A percentile compares a stretch with the other conserved stretches of the same genome.
These are phyloP conservation scores for Panulirus ornatus DNA, from an alignment of 1,140 invertebrate species.

Conservation along the genomic window DNA sequence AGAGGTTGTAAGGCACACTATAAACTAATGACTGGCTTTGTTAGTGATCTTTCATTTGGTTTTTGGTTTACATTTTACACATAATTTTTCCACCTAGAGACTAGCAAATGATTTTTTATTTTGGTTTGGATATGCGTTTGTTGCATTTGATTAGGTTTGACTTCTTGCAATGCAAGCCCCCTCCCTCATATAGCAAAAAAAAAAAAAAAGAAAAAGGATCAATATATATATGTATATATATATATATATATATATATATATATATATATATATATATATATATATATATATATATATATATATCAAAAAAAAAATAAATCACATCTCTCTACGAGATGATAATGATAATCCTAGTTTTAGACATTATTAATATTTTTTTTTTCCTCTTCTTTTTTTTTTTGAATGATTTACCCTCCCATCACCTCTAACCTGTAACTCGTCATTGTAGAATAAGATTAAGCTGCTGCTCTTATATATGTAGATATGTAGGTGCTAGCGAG, in stretches of 20 bases:
- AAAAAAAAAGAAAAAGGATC: too few species aligned
- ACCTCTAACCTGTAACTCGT: constrained; percentile 22
- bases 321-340: not conserved
- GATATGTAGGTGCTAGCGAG: not conserved
- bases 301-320: not conserved
- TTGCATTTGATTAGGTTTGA: constrained; percentile 14
- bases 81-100: constrained; percentile 8
- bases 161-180: constrained; percentile 33
- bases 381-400: not conserved
- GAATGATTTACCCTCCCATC: constrained; percentile 37
- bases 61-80: too few species aligned
- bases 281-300: too few species aligned
- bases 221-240: too few species aligned
- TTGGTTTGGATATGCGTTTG: constrained; percentile 26
- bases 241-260: too few species aligned
- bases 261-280: too few species aligned
- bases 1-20: not conserved
- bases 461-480: not conserved
- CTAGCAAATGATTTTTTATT: constrained; percentile 34
- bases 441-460: not conserved
- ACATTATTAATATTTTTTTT: not conserved
- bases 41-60: constrained; percentile 1
- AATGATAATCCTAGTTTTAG: constrained; percentile 45
- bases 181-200: constrained; percentile 59
- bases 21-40: constrained; percentile 57